phyloP scores from a whole-genome alignment of 2,888 invertebrate genomes.

The Halictus ligatus region DNA sequence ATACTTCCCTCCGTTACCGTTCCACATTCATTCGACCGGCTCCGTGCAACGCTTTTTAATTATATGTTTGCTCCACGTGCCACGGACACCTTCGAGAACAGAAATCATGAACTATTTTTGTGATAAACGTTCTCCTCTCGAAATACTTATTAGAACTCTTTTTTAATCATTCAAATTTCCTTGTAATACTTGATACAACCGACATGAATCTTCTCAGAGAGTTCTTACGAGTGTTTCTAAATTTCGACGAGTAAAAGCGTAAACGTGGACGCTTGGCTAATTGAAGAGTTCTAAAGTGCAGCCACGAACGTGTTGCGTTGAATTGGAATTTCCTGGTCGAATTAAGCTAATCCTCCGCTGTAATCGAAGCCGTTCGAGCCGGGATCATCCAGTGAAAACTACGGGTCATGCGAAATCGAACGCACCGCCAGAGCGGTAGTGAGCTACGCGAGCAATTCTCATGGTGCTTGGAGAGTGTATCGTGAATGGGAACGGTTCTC shows the following conservation, averaged over 20 bases:
- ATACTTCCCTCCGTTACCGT: not conserved
- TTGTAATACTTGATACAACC: not conserved
- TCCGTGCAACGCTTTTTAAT: not conserved
- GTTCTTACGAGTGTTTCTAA: not conserved
- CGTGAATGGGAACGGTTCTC: constrained; percentile 76
- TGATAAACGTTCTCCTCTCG: not conserved
- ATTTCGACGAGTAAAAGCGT: not conserved
- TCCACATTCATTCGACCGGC: not conserved
- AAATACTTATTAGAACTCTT: not conserved
- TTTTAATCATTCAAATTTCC: not conserved
- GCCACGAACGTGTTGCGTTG: not conserved
- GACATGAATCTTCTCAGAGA: not conserved
- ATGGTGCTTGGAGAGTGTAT: constrained; percentile 65
- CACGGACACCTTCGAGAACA: not conserved
- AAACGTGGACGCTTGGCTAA: not conserved
- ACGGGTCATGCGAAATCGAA: constrained; percentile 60
- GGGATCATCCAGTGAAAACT: constrained; percentile 59
- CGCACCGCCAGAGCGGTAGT: constrained; percentile 38
- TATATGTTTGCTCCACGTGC: not conserved
- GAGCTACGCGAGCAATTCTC: constrained; percentile 67
- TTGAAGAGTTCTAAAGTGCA: not conserved
- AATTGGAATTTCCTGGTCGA: constrained; percentile 26
- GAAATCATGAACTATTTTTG: not conserved
- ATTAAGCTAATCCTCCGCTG: constrained; percentile 38
- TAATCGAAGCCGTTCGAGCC: constrained; percentile 47